phyloP scores from a whole-genome alignment of 2,888 invertebrate genomes.

The Camptogramma bilineatum region DNA sequence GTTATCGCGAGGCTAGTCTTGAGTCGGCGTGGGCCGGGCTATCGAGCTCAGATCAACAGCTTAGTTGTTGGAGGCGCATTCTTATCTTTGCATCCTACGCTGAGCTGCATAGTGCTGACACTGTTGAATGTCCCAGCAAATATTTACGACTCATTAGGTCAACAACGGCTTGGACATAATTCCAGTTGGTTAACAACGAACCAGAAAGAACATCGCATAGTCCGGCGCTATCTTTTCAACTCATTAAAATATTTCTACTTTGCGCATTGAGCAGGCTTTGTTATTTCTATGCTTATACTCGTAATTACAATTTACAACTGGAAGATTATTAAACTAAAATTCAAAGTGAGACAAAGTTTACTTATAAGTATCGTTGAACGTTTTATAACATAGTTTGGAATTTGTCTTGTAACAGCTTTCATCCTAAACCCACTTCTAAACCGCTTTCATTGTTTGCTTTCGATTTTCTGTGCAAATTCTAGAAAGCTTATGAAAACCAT shows the following conservation, averaged over 20 bases:
- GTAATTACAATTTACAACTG: background rate
- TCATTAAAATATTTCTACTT: too few species aligned
- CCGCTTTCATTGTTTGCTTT: conserved; percentile 43
- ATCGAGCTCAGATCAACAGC: conserved; percentile 42
- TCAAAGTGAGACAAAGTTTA: background rate
- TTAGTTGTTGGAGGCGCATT: conserved; percentile 44
- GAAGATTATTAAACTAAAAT: background rate
- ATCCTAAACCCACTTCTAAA: conserved; percentile 33
- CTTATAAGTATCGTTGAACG: background rate
- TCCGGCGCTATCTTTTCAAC: background rate
- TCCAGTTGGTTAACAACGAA: background rate
- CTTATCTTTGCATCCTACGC: conserved; percentile 55
- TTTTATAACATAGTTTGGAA: background rate
- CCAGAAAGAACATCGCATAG: background rate
- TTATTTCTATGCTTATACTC: background rate
- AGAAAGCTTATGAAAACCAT: conserved; percentile 32
- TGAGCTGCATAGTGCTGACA: conserved; percentile 40
- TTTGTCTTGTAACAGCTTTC: conserved; percentile 34
- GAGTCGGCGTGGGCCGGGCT: conserved; percentile 57
- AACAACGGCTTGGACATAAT: conserved; percentile 13
- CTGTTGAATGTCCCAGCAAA: conserved; percentile 26
- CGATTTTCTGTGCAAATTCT: conserved; percentile 38
- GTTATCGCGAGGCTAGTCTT: conserved; percentile 60
- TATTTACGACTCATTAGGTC: conserved; percentile 40
- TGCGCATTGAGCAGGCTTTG: background rate